Evolutionary conservation across 2,113 vertebrate genomes (phyloP), one percentile per base, ranked within the genome.

Genomic region (Cyanocitta stelleri): DNA sequence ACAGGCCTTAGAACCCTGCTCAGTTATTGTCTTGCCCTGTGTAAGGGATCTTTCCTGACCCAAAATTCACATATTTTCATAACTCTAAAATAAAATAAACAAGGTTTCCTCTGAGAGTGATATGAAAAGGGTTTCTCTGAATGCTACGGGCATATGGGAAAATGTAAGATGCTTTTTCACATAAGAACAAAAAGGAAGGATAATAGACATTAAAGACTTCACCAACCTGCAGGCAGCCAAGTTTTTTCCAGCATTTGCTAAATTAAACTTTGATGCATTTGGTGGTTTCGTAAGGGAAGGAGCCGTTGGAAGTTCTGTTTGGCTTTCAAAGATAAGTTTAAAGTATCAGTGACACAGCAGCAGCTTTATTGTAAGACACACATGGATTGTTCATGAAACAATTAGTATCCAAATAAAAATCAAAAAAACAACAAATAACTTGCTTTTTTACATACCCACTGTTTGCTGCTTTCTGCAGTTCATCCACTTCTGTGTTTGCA

Each of bases 191-290:
- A 63, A 59, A 85, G 33, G 59, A 87, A 94, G 39, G 18, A 41
- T 27, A 58, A 73, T 4, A 93, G 88, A 87, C 79, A 93, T 76
- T 61, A 73, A 89, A 95, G 87, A 37, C 29, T 37, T 54, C 35
- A 96, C 97, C 94, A 54, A 98, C 98, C 97, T 97, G 97, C 86
- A 97, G 74, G 62, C 75, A 96, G 91, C 90, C 32, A 94, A 77
- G 72, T n/a, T 96, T 92, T 87, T 97, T 48, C 95, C 94, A 93
- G 54, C 55, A 67, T 93, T 95, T 81, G 63, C 81, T 16, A 80
- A 84, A 94, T 94, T 63, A 76, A 85, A 33, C 48, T 90, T 94
- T 37, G 72, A 76, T 80, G 80, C 58, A 46, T 89, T 95, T 83
- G 94, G 93, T 79, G 97, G 90, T 90, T 94, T 98, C 95, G 82